These are phyloP conservation scores for human DNA, from an alignment of 2,113 vertebrate species.

Conservation along the genomic window DNA sequence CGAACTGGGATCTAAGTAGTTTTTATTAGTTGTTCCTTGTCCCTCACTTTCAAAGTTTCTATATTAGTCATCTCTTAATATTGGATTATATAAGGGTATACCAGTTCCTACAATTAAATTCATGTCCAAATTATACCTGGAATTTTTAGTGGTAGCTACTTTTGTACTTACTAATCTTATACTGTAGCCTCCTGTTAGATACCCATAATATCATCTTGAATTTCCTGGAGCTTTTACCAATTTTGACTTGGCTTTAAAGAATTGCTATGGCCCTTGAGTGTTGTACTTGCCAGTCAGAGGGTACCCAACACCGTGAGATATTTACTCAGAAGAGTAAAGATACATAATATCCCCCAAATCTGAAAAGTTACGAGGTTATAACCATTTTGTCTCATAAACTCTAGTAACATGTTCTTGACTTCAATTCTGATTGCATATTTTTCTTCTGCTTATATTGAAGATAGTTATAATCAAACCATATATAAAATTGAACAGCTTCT, in stretches of 20 bases:
- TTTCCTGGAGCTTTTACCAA: not conserved
- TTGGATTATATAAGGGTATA: not conserved
- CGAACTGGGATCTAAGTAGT: not conserved
- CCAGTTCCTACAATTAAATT: not conserved
- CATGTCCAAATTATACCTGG: not conserved
- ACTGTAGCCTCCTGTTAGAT: not conserved
- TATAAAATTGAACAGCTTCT: not conserved
- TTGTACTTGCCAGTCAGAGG: not conserved
- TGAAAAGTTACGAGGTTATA: not conserved
- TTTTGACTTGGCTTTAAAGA: not conserved
- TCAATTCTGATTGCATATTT: not conserved
- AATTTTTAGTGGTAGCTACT: not conserved
- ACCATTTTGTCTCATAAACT: not conserved
- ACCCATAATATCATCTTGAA: too few species aligned
- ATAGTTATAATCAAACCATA: not conserved
- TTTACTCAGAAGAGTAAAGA: not conserved
- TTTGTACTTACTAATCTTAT: not conserved
- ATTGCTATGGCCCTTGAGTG: not conserved
- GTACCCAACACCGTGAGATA: not conserved
- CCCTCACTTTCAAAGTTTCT: not conserved
- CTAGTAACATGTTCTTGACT: not conserved
- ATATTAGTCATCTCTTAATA: not conserved
- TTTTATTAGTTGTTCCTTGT: not conserved
- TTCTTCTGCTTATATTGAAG: not conserved
- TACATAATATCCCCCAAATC: not conserved